Evolutionary conservation across 1,140 invertebrate species (phyloP).

Genomic region (Drosophila littoralis): DNA sequence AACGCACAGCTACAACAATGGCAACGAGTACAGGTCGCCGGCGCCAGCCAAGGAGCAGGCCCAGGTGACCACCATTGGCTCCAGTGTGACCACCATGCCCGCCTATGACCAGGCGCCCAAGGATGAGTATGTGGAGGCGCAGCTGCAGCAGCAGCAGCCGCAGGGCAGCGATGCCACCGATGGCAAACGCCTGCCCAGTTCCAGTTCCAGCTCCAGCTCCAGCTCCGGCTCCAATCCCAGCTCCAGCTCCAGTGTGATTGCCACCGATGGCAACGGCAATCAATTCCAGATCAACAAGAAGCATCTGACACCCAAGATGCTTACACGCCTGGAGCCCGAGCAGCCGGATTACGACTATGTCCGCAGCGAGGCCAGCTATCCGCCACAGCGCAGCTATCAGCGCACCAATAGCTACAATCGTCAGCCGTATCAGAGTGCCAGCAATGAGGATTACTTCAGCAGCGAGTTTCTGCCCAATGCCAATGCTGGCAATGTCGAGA

Average conservation of each 20-base stretch:
- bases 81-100: constrained; percentile 75
- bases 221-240: constrained; percentile 4
- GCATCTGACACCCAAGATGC: constrained; percentile 57
- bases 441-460: constrained; percentile 69
- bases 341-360: constrained; percentile 50
- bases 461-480: constrained; percentile 71
- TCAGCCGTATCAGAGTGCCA: constrained; percentile 46
- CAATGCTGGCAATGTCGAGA: constrained; percentile 59
- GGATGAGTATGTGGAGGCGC: constrained; percentile 70
- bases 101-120: constrained; percentile 67
- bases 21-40: constrained; percentile 51
- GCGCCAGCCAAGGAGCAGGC: constrained; percentile 48
- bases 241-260: constrained; percentile 36
- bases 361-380: constrained; percentile 49
- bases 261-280: constrained; percentile 65
- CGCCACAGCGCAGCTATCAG: constrained; percentile 51
- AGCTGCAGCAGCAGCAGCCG: constrained; percentile 54
- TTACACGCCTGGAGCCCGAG: constrained; percentile 56
- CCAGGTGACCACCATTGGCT: constrained; percentile 64
- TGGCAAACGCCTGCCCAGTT: constrained; percentile 24
- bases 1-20: constrained; percentile 56
- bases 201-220: not conserved
- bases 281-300: constrained; percentile 64
- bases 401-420: constrained; percentile 54
- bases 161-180: constrained; percentile 52